Evolutionary conservation across 2,888 invertebrate genomes (phyloP).

Genomic region (Cremastinae sp.): DNA sequence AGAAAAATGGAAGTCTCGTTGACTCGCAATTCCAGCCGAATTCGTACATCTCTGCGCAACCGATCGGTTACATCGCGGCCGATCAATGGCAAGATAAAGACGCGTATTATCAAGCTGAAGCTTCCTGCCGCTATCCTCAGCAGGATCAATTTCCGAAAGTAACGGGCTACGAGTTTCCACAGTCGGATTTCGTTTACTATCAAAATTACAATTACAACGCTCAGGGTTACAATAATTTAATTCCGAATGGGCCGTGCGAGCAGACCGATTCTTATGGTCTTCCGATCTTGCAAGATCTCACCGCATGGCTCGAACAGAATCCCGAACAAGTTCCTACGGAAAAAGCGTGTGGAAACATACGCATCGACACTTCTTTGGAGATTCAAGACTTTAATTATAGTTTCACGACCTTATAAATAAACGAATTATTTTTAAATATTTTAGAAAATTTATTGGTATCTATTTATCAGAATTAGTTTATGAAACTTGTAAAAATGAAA

Average conservation of each 20-base stretch:
- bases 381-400: slow-evolving; percentile 34
- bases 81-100: slow-evolving; percentile 28
- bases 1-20: slow-evolving; percentile 7
- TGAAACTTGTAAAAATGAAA: no score
- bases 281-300: slow-evolving; percentile 51
- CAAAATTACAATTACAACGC: slow-evolving; percentile 18
- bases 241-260: slow-evolving; percentile 14
- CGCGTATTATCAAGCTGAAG: slow-evolving; percentile 19
- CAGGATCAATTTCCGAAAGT: slow-evolving; percentile 8
- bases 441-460: no score
- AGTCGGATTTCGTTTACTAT: slow-evolving; percentile 20
- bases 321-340: slow-evolving; percentile 27
- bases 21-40: slow-evolving; percentile 12
- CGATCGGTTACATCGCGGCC: neutral
- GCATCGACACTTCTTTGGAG: slow-evolving; percentile 30
- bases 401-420: slow-evolving; percentile 52
- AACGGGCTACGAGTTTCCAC: slow-evolving; percentile 21
- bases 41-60: slow-evolving; percentile 35
- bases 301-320: slow-evolving; percentile 48
- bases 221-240: slow-evolving; percentile 18
- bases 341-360: slow-evolving; percentile 21
- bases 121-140: slow-evolving; percentile 19
- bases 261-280: slow-evolving; percentile 25
- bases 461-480: no score
- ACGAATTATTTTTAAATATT: neutral